Conservation (phyloP, 2,113 vertebrate species). For the Eclectus roratus region DNA sequence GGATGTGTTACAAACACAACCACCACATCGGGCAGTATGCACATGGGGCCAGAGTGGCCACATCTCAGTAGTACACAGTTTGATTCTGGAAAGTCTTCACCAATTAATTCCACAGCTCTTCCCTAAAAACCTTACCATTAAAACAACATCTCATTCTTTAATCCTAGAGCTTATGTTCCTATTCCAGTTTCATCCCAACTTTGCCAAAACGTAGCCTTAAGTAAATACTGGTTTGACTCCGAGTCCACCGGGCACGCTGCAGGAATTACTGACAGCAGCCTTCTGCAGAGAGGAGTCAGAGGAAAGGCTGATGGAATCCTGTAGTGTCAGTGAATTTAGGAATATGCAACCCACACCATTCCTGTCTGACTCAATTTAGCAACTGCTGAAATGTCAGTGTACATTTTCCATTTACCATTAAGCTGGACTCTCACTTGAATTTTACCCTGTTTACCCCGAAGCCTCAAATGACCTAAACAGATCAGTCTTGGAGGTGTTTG, state of each 20-base stretch:
- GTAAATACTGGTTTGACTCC: not conserved
- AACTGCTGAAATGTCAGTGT: not conserved
- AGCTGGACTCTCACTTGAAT: not conserved
- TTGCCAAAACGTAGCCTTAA: not conserved
- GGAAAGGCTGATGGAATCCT: not conserved
- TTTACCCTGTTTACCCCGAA: not conserved
- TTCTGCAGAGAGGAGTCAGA: not conserved
- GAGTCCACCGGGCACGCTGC: not conserved
- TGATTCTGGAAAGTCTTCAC: not conserved
- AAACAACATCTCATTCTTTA: not conserved
- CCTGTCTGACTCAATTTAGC: not conserved
- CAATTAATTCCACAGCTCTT: not conserved
- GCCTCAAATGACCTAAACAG: not conserved
- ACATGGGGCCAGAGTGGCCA: not conserved
- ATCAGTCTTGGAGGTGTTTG: not conserved
- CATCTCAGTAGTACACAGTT: not conserved
- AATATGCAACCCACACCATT: not conserved
- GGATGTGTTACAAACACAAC: not conserved
- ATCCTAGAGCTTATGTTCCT: not conserved
- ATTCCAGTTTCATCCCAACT: not conserved
- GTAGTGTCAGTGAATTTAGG: not conserved
- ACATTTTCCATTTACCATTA: not conserved
- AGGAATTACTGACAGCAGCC: no score
- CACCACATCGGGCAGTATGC: rapidly evolving
- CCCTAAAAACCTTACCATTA: not conserved